phyloP scores from a whole-genome alignment of 2,113 vertebrate species.

The Sander lucioperca region DNA sequence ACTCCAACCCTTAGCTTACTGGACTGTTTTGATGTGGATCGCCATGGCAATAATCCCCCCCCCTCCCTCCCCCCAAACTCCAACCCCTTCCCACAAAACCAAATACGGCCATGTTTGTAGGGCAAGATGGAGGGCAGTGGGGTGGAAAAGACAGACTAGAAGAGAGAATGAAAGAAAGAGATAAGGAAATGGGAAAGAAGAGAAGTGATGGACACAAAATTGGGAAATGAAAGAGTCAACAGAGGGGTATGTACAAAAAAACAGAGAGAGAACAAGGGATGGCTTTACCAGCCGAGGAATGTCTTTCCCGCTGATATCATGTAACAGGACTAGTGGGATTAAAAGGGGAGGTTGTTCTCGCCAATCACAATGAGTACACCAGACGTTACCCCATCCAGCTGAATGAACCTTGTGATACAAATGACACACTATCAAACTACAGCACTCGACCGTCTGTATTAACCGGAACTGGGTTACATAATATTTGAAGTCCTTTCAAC shows the following conservation, averaged over 20 bases:
- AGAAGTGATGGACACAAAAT: slow-evolving; percentile 8
- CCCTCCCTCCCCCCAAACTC: slow-evolving; percentile 10
- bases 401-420: slow-evolving; percentile 47
- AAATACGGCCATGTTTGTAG: slow-evolving; percentile 77
- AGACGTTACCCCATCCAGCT: slow-evolving; percentile 52
- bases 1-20: slow-evolving; percentile 39
- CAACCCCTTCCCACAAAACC: slow-evolving; percentile 62
- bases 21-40: slow-evolving; percentile 67
- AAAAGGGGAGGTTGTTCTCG: slow-evolving; percentile 58
- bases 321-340: slow-evolving; percentile 63
- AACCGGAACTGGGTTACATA: slow-evolving; percentile 25
- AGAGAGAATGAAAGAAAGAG: slow-evolving; percentile 16
- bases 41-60: slow-evolving; percentile 73
- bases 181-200: slow-evolving; percentile 1
- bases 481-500: not conserved
- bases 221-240: not conserved
- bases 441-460: not conserved
- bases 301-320: slow-evolving; percentile 67
- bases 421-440: slow-evolving; percentile 31
- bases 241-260: slow-evolving; percentile 28
- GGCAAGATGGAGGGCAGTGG: slow-evolving; percentile 49
- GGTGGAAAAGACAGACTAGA: slow-evolving; percentile 23
- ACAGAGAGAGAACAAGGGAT: slow-evolving; percentile 39
- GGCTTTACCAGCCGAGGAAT: slow-evolving; percentile 68
- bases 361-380: slow-evolving; percentile 52